Evolutionary conservation across 2,888 invertebrate genomes (phyloP), one percentile per base, ranked within the genome.

Genomic region (Heteromyza rotundicornis): DNA sequence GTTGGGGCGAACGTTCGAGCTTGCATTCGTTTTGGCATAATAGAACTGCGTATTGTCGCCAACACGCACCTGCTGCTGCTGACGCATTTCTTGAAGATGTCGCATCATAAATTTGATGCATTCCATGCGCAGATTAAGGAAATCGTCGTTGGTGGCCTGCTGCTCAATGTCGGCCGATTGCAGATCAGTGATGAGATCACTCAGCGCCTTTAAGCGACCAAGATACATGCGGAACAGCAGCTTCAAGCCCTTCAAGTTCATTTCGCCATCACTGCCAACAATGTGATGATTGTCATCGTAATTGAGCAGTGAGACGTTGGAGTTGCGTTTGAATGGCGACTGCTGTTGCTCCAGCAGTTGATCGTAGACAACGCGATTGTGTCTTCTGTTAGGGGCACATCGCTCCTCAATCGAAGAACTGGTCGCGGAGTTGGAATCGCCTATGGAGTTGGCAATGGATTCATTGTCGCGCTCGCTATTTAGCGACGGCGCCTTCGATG

Each of bases 211-310:
- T 1, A 86, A 68, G 64, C 85, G 84, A 0, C 86, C 85, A 69
- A 89, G 80, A 69, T 89, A 89, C 59, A 89, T 88, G 54, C 89
- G 84, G 20, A 88, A 87, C 17, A 89, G 76, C 54, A 89, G 83
- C 71, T 88, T 89, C 58, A 89, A 84, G 0, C 87, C 88, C 64
- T 82, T 82, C 1, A 77, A 68, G 67, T 80, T 81, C 0, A 71
- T 76, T 62, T 77, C 80, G 22, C 67, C 70, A 16, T 76, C 75
- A 2, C 68, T 69, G 17, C 14, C 20, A 10, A 8, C 12, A 2
- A 47, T 17, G 19, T 62, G 57, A 12, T 51, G 58, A 3, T 35
- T 36, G n/a, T 55, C 24, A 2, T 5, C 55, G 8, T 17, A 5
- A 19, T 47, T 17, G 2, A 19, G 17, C 20, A 19, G 3, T 44